Base-by-base conservation (phyloP, 2,113 vertebrate genomes). In the Syngnathus scovelli region DNA sequence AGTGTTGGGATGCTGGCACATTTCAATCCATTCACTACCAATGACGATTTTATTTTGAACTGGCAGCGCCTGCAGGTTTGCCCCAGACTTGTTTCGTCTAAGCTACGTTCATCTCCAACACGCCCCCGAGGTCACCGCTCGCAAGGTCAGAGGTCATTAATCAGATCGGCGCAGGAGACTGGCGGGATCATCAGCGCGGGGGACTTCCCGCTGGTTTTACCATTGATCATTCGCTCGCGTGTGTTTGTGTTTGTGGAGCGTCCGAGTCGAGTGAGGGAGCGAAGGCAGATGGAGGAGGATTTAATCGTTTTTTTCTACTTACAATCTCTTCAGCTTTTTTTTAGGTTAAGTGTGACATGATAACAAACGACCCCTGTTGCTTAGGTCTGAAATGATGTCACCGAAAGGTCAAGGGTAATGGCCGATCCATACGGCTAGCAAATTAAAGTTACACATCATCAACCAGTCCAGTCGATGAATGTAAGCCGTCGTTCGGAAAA, bases 181-280 rank as follows among this genome's bases (percentile, higher is more conserved):
- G 33, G 70, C 52, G 10, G 66, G 48, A 61, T 74, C 64, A 71
- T 74, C 52, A 51, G 56, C 58, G 75, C 61, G 52, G 66, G 44
- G 44, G 44, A 12, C 6, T 69, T 70, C 75, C 68, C 65, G 71
- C 68, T 73, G 66, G 51, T 64, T 74, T 67, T 62, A 64, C 41
- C 74, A 81, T 84, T 69, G 83, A 85, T 85, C 74, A n/a, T 73
- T 49, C 61, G 64, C 49, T 68, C 1, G 2, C 71, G 54, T 72
- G 59, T 70, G 59, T 81, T 79, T 75, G 66, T 70, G 67, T 64
- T 52, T 21, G 19, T 1, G 49, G 51, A 56, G 70, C 19, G 27
- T 66, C 67, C 38, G 15, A 52, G 41, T 15, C 3, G 4, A 13
- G 38, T 9, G 16, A 38, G 39, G 19, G 18, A 60, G 39, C 7